A percentile compares a stretch with the other conserved stretches of the same genome.
These are phyloP conservation scores for Diacarnus erythraeanus DNA, from an alignment of 37 sponge, comb jelly and placozoan genomes.

Conservation along the genomic window DNA sequence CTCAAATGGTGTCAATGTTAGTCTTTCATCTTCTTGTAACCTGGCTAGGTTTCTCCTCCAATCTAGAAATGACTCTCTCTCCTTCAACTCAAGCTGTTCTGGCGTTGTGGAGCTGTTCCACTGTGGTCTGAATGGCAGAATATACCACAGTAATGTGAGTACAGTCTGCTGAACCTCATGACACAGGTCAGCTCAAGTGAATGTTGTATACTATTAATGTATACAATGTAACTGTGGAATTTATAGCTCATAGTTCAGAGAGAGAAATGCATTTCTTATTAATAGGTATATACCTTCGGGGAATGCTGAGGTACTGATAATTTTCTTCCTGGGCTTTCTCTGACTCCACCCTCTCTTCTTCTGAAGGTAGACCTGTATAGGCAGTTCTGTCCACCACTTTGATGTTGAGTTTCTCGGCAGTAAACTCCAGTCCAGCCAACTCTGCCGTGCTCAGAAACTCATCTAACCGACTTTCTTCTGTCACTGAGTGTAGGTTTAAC, in stretches of 20 bases:
- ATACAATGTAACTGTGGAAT: no score
- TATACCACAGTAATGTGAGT: no score
- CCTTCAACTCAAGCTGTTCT: constrained; percentile 35
- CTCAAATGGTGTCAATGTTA: constrained; percentile 69
- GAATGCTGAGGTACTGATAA: constrained; percentile 71
- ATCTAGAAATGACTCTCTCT: constrained; percentile 59
- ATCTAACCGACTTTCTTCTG: constrained; percentile 84
- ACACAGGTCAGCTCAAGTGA: no score
- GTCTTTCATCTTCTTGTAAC: constrained; percentile 69
- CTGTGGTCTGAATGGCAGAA: constrained; percentile 7
- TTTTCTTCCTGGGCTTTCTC: constrained; percentile 55
- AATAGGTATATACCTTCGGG: constrained; percentile 64
- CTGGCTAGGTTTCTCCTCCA: constrained; percentile 62
- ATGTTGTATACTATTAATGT: no score
- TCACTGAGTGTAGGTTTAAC: constrained; percentile 78
- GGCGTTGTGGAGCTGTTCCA: constrained; percentile 28
- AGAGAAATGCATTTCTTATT: background rate
- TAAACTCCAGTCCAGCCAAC: constrained; percentile 91
- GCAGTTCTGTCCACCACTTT: constrained; percentile 54
- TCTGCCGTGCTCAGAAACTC: constrained; percentile 88
- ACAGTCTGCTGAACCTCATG: no score
- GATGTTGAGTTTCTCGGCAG: constrained; percentile 87
- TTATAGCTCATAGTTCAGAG: background rate
- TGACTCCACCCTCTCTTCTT: constrained; percentile 56
- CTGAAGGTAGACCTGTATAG: constrained; percentile 51